phyloP scores from a whole-genome alignment of 2,113 vertebrate genomes.

The Melanocharis versteri region DNA sequence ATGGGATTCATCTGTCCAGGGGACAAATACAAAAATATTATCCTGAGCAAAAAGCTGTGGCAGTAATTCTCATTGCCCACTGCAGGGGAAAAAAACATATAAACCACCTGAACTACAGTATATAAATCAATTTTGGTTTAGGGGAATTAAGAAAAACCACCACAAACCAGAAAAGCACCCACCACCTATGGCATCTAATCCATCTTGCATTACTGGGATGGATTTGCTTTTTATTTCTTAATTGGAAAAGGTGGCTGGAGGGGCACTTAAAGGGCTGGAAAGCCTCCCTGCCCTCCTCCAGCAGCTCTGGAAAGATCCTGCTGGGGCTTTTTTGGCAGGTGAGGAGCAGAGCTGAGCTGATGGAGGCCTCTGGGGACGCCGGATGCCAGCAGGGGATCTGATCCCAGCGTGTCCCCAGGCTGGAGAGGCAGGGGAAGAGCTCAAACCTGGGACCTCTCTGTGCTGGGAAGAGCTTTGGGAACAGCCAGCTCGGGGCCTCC shows the following conservation, averaged over 20 bases:
- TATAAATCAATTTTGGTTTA: constrained; percentile 18
- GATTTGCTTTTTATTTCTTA: constrained; percentile 43
- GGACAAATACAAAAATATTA: not conserved
- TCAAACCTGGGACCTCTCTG: not conserved
- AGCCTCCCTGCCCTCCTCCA: not conserved
- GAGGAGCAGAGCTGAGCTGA: not conserved
- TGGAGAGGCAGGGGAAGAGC: not conserved
- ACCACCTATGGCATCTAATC: constrained; percentile 37
- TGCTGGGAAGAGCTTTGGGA: not conserved
- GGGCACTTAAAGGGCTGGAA: not conserved
- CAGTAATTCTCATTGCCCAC: not conserved
- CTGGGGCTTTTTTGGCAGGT: not conserved
- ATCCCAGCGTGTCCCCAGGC: not conserved
- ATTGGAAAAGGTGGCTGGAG: constrained; percentile 24
- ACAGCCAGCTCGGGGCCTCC: not conserved
- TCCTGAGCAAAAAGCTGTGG: not conserved
- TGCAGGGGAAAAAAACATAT: not conserved
- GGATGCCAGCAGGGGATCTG: not conserved
- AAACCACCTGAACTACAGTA: not conserved
- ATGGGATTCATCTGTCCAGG: not conserved
- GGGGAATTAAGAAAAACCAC: not conserved
- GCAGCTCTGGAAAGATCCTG: not conserved
- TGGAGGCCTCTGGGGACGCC: not conserved
- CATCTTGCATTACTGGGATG: constrained; percentile 44
- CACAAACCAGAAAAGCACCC: not conserved